Conservation (phyloP, 2,888 invertebrate species). For the Conus canariensis region DNA sequence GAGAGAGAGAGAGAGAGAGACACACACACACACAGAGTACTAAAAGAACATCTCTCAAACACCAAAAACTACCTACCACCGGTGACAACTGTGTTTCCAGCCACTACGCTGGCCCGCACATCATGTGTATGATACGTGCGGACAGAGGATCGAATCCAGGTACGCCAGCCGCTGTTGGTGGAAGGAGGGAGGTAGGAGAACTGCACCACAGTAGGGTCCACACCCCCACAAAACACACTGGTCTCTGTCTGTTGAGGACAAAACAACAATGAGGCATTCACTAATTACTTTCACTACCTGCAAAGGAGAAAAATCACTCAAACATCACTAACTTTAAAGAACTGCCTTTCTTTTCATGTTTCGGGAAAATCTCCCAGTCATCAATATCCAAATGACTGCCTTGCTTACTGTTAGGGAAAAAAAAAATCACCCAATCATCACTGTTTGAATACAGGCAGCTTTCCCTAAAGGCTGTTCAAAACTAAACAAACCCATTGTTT, state of each 20-base stretch:
- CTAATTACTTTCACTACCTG: not conserved
- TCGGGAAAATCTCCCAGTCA: too few species aligned
- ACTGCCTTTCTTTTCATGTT: not conserved
- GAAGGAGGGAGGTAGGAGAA: slow-evolving; percentile 84
- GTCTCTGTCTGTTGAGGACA: slow-evolving; percentile 57
- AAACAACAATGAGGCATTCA: not conserved
- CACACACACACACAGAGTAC: not conserved
- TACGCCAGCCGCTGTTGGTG: slow-evolving; percentile 77
- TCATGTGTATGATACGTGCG: slow-evolving; percentile 92
- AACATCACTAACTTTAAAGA: not conserved
- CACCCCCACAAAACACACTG: slow-evolving; percentile 78
- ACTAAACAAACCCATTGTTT: too few species aligned
- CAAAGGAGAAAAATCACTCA: not conserved
- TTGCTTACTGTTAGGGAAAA: too few species aligned
- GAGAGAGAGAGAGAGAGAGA: not conserved
- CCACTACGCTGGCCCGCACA: slow-evolving; percentile 86
- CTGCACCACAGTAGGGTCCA: slow-evolving; percentile 89
- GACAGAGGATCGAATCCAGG: slow-evolving; percentile 90
- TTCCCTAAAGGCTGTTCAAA: too few species aligned
- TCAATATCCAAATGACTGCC: too few species aligned
- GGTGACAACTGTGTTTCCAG: slow-evolving; percentile 86
- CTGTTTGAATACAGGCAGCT: too few species aligned
- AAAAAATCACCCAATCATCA: too few species aligned
- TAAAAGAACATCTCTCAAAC: not conserved
- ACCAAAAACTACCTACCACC: slow-evolving; percentile 81